Evolutionary conservation across 2,797 vertebrate genomes (phyloP), one percentile per base, ranked within the genome.

Genomic region (Gymnopithys bicolor): DNA sequence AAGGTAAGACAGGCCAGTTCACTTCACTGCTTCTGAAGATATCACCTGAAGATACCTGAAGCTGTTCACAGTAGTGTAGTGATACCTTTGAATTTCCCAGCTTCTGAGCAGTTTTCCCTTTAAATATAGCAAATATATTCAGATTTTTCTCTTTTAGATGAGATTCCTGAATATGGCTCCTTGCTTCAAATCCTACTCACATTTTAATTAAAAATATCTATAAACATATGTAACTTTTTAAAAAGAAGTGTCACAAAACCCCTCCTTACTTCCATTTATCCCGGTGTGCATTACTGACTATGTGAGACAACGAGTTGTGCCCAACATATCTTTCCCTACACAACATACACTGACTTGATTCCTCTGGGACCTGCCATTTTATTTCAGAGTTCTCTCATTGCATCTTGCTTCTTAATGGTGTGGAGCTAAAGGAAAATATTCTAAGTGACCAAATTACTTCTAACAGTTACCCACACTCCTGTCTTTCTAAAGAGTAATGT

Each of bases 231-330:
- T 56, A 78, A 25, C 22, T 86, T 93, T 90, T 62, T 33, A 4
- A 64, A 73, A 69, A 79, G 27, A 89, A 51, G 18, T 33, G 19
- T 45, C 30, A 33, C 48, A 69, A 64, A 58, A 1, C 37, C 7
- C 5, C 7, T 89, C 7, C 19, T 74, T 64, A 19, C 60, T 88
- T 51, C 32, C 23, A 10, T 56, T 71, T 32, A 23, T 71, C n/a
- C 41, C n/a, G 27, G 19, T 2, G 3, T 22, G 5, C 11, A 10
- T 77, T 69, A 62, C 21, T 64, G 66, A 68, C 37, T 37, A 19
- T 0, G 0, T 11, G 62, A 73, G 33, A 30, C 9, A 35, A 25
- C 2, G 5, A 8, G 27, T 7, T 58, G 39, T 53, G 52, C 52
- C 24, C 7, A 7, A 2, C 19, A 33, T 0, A 0, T 51, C 48